A percentile compares a stretch with the other conserved stretches of the same genome.
Evolutionary conservation across 2,888 invertebrate species (phyloP).

Genomic region (Bellardia pandia): DNA sequence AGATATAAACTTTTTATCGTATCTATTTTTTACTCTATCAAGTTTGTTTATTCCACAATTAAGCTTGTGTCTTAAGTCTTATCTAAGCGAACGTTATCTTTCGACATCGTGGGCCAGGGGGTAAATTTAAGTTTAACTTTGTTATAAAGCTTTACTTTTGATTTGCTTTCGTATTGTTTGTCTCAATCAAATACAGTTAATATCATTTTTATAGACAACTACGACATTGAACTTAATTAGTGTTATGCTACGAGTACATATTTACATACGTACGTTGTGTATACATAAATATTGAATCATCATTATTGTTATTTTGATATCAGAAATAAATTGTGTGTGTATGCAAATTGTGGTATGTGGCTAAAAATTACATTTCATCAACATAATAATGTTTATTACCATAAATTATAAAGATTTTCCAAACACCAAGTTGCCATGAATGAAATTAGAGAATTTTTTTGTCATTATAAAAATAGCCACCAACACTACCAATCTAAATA

Average conservation of each 20-base stretch:
- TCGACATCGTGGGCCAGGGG: no score
- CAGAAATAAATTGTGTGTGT: slow-evolving; percentile 7
- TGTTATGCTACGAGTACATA: not conserved
- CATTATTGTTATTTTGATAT: slow-evolving; percentile 25
- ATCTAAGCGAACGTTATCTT: no score
- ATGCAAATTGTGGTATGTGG: slow-evolving; percentile 8
- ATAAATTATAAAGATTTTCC: slow-evolving; percentile 22
- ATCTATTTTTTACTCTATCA: no score
- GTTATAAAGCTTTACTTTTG: not conserved
- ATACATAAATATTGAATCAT: not conserved
- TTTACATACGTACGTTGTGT: no score
- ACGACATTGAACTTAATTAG: slow-evolving; percentile 10
- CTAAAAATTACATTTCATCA: slow-evolving; percentile 11
- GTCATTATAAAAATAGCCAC: not conserved
- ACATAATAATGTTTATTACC: slow-evolving; percentile 20
- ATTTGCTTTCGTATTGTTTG: not conserved
- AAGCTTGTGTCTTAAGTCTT: no score
- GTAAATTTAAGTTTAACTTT: no score
- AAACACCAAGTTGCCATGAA: not conserved
- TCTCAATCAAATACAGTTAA: not conserved
- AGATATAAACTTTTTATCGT: no score
- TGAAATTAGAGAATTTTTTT: not conserved
- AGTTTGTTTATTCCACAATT: no score
- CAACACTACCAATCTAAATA: not conserved
- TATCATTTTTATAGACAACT: slow-evolving; percentile 3